These are phyloP conservation scores for Stratiolaelaps scimitus DNA, from an alignment of 1,140 invertebrate genomes.

Conservation along the genomic window DNA sequence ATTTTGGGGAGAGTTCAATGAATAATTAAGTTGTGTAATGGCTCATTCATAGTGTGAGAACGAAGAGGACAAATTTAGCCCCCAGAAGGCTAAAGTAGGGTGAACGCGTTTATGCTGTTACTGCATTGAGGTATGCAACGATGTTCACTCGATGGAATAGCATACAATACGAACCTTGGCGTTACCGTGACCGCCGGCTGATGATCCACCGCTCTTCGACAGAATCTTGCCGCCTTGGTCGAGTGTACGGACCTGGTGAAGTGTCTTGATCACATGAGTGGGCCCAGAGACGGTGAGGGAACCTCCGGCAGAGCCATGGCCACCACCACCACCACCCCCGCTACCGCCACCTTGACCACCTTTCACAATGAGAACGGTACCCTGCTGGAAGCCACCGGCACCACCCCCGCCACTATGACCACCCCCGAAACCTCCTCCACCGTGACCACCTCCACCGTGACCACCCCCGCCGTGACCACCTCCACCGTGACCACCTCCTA, in stretches of 20 bases:
- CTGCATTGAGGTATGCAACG: too few relatives aligned
- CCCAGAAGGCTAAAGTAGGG: too few relatives aligned
- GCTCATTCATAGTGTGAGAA: too few relatives aligned
- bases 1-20: too few relatives aligned
- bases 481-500: slow-evolving; percentile 3
- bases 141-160: too few relatives aligned
- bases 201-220: background rate
- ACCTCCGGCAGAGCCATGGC: slow-evolving; percentile 24
- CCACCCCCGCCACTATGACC: too few relatives aligned
- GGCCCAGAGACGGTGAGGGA: background rate
- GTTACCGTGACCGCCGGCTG: background rate
- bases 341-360: background rate
- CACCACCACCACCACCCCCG: background rate
- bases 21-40: too few relatives aligned
- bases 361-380: too few relatives aligned
- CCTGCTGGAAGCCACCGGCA: too few relatives aligned
- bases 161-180: slow-evolving; percentile 11
- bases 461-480: background rate
- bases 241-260: background rate
- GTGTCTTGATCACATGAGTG: background rate
- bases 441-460: background rate
- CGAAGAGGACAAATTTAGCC: too few relatives aligned
- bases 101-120: background rate
- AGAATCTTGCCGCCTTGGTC: background rate
- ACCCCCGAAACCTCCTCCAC: slow-evolving; percentile 22